These are phyloP conservation scores for Calyptommatus sinebrachiatus DNA, from an alignment of 2,113 vertebrate species.

Conservation along the genomic window DNA sequence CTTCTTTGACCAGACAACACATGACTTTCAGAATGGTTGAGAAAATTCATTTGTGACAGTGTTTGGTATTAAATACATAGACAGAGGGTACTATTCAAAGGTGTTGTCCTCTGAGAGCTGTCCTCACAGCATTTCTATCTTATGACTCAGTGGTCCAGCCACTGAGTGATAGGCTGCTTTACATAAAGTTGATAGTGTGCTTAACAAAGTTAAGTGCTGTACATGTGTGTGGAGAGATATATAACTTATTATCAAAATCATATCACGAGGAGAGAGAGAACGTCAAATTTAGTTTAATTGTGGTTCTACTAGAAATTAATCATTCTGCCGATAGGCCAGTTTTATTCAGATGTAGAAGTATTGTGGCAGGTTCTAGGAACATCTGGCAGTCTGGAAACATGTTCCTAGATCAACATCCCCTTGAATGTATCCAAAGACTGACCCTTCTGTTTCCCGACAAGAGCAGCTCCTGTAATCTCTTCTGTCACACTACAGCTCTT, in stretches of 20 bases:
- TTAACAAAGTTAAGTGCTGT: background rate
- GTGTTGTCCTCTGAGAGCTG: background rate
- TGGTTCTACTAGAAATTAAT: no score
- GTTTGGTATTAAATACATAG: background rate
- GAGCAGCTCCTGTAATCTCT: no score
- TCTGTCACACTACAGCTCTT: no score
- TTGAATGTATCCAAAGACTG: no score
- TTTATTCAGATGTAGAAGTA: no score
- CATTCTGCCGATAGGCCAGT: no score
- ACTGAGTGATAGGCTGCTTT: background rate
- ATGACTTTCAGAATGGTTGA: background rate
- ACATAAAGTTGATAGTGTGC: background rate
- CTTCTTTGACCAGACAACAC: constrained; percentile 39
- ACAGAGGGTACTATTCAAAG: background rate
- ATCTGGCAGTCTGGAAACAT: no score
- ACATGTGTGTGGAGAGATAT: background rate
- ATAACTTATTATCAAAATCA: background rate
- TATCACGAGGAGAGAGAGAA: background rate
- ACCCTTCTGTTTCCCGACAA: no score
- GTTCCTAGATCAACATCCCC: no score
- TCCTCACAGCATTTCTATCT: background rate
- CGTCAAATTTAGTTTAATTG: background rate
- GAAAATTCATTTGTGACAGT: constrained; percentile 18
- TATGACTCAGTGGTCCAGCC: background rate
- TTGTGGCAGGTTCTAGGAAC: no score